These are phyloP conservation scores for Columba guinea DNA, from an alignment of 2,797 vertebrate species.

Conservation along the genomic window DNA sequence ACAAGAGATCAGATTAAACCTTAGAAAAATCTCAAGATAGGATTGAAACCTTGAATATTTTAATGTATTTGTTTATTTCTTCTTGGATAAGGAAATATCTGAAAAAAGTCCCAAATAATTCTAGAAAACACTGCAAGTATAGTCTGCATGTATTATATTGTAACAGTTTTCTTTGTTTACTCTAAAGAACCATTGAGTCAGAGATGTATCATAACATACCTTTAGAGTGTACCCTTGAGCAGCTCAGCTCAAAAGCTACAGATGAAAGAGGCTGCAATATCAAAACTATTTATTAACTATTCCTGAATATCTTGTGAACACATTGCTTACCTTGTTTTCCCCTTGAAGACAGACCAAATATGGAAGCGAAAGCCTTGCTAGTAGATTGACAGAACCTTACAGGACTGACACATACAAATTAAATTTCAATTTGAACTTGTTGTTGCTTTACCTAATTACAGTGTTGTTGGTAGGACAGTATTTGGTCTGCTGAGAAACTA, in stretches of 20 bases:
- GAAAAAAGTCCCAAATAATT: neutral
- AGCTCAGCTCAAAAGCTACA: neutral
- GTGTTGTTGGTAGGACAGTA: accelerated
- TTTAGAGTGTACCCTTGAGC: neutral
- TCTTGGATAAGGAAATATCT: neutral
- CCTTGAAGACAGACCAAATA: neutral
- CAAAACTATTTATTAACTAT: neutral
- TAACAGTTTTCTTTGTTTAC: neutral
- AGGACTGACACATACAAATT: neutral
- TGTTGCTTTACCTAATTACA: neutral
- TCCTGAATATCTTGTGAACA: neutral
- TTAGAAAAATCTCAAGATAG: neutral
- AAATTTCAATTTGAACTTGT: neutral
- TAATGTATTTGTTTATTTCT: neutral
- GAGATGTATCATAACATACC: neutral
- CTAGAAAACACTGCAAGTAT: neutral
- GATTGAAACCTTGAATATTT: neutral
- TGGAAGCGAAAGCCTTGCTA: neutral
- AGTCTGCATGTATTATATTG: neutral
- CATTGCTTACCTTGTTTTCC: neutral
- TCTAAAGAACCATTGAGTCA: neutral
- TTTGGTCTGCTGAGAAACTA: neutral
- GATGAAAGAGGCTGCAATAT: neutral
- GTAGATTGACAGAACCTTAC: neutral
- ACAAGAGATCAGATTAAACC: neutral